Evolutionary conservation across 2,797 vertebrate genomes (phyloP).

Genomic region (Hyperoplus lanceolatus): DNA sequence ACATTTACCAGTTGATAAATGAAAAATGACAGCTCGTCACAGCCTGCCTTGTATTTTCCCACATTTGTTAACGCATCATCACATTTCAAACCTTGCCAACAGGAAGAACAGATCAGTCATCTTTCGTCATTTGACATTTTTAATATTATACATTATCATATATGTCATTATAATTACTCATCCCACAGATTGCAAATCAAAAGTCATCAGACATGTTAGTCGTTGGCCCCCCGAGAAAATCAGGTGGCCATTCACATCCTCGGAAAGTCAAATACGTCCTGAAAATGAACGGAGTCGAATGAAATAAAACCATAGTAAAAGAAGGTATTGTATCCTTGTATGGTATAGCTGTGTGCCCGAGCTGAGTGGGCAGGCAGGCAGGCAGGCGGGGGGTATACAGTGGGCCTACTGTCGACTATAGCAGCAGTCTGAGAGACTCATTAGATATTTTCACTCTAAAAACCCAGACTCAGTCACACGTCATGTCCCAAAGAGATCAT

Average conservation of each 20-base stretch:
- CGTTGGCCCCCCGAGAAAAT: constrained; percentile 45
- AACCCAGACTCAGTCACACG: constrained; percentile 24
- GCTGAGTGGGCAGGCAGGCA: constrained; percentile 24
- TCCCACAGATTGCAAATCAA: constrained; percentile 74
- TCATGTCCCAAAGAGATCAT: constrained; percentile 31
- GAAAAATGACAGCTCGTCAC: background rate
- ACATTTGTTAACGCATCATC: background rate
- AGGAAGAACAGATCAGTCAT: constrained; percentile 16
- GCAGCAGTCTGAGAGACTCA: constrained; percentile 25
- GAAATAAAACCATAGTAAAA: constrained; percentile 44
- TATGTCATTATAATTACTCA: constrained; percentile 67
- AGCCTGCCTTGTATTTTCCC: constrained; percentile 18
- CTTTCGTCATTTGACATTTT: constrained; percentile 45
- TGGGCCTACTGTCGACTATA: constrained; percentile 3
- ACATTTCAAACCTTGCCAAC: constrained; percentile 1
- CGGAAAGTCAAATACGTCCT: constrained; percentile 56
- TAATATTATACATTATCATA: constrained; percentile 65
- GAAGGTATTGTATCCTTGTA: constrained; percentile 22
- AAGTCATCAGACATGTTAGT: constrained; percentile 70
- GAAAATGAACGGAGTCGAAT: constrained; percentile 46
- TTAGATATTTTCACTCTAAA: constrained; percentile 30
- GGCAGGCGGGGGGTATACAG: constrained; percentile 10
- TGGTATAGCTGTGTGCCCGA: constrained; percentile 15
- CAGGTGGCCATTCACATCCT: constrained; percentile 66
- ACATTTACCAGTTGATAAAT: constrained; percentile 19